Percentiles rank a stretch among this genome's conserved stretches.
Evolutionary conservation across 2,888 invertebrate species (phyloP).

Genomic region (Spicauda simplicius): DNA sequence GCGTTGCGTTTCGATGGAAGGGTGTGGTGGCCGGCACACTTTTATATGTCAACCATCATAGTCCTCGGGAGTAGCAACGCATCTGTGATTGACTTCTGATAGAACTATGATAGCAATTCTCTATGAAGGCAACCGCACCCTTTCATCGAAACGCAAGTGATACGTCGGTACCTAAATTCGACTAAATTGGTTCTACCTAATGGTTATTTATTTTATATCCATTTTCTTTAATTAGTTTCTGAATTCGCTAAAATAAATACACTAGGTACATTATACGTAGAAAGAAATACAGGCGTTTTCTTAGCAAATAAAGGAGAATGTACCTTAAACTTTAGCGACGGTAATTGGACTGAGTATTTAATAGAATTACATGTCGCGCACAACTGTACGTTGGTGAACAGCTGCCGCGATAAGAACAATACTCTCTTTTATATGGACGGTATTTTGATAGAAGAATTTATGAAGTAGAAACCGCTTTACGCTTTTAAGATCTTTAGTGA

Average conservation of each 20-base stretch:
- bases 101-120: no score
- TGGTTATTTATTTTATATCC: no score
- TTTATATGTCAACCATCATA: no score
- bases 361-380: constrained; percentile 1
- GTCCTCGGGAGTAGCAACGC: no score
- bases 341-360: constrained; percentile 16
- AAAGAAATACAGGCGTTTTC: constrained; percentile 1
- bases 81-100: no score
- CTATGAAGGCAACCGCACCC: no score
- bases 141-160: no score
- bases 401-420: background rate
- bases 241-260: background rate
- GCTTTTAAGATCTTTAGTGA: no score
- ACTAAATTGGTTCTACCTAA: no score
- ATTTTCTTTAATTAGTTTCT: background rate
- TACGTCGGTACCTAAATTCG: no score
- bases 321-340: constrained; percentile 1
- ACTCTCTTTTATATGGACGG: background rate
- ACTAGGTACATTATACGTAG: background rate
- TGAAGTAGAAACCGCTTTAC: background rate
- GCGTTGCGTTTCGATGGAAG: no score
- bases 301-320: background rate
- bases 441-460: background rate
- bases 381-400: background rate
- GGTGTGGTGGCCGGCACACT: no score